These are phyloP conservation scores for Drosophila formosana DNA, from an alignment of 2,888 invertebrate genomes.

Conservation along the genomic window DNA sequence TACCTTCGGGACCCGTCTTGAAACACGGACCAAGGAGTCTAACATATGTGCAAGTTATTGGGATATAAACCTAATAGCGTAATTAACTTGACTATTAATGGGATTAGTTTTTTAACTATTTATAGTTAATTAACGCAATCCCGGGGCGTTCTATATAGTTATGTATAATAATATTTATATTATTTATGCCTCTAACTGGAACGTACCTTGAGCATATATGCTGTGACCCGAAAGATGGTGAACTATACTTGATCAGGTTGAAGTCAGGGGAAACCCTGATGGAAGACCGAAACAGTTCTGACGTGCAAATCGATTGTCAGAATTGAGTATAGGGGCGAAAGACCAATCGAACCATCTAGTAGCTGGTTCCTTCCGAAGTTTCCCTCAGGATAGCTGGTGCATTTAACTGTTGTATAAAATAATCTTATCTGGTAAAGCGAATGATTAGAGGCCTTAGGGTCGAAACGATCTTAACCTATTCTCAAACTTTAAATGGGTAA, in stretches of 20 bases:
- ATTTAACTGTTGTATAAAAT: constrained; percentile 76
- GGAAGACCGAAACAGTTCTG: constrained; percentile 91
- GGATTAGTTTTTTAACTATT: constrained; percentile 52
- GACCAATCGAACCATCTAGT: constrained; percentile 91
- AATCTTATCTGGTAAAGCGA: constrained; percentile 91
- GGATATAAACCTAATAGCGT: constrained; percentile 88
- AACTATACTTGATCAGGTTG: constrained; percentile 46
- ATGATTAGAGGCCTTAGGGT: constrained; percentile 89
- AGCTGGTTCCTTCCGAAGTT: constrained; percentile 92
- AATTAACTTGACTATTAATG: constrained; percentile 86
- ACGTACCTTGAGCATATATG: constrained; percentile 83
- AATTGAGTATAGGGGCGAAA: constrained; percentile 91
- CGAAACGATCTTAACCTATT: constrained; percentile 89
- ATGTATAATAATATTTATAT: constrained; percentile 61
- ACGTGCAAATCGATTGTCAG: constrained; percentile 92
- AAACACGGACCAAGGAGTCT: constrained; percentile 92
- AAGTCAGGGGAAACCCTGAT: constrained; percentile 72
- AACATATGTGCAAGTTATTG: constrained; percentile 90
- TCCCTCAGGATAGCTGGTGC: constrained; percentile 90
- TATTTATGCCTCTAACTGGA: constrained; percentile 62
- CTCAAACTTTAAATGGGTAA: constrained; percentile 92
- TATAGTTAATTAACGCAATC: constrained; percentile 51
- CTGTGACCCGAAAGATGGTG: constrained; percentile 53
- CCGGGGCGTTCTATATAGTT: constrained; percentile 75
- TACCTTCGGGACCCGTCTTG: constrained; percentile 90